Percentiles rank a stretch among this genome's conserved stretches.
These are phyloP conservation scores for Drosophila multiciliata DNA, from an alignment of 2,888 invertebrate species.

Conservation along the genomic window DNA sequence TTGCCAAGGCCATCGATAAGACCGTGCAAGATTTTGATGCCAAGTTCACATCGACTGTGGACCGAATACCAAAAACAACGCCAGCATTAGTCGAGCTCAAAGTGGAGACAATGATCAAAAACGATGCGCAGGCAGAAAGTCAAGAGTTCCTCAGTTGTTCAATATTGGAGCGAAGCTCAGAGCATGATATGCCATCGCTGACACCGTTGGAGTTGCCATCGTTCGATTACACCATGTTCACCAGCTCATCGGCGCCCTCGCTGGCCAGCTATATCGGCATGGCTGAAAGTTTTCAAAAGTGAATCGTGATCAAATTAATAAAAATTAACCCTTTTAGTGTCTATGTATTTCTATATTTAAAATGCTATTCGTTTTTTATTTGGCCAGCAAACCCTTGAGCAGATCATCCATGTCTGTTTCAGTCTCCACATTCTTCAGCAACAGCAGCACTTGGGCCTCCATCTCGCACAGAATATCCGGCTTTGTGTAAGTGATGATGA, in stretches of 20 bases:
- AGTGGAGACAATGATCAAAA: conserved; percentile 47
- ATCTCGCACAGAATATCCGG: conserved; percentile 89
- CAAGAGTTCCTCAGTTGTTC: conserved; percentile 34
- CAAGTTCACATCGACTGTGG: conserved; percentile 66
- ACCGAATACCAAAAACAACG: conserved; percentile 19
- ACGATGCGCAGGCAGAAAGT: conserved; percentile 39
- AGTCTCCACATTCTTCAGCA: conserved; percentile 83
- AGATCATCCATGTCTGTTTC: conserved; percentile 84
- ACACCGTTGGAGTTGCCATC: conserved; percentile 83
- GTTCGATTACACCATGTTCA: conserved; percentile 79
- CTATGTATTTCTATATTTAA: conserved; percentile 9
- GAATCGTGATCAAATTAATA: conserved; percentile 34
- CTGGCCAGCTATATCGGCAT: conserved; percentile 62
- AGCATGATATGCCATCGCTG: conserved; percentile 77
- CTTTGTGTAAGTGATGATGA: conserved; percentile 92
- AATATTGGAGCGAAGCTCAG: conserved; percentile 34
- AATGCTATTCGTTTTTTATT: conserved; percentile 68
- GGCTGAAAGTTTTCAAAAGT: conserved; percentile 70
- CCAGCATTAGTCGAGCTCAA: conserved; percentile 48
- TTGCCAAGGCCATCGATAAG: conserved; percentile 83
- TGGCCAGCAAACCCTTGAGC: conserved; percentile 79
- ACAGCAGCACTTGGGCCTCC: conserved; percentile 87
- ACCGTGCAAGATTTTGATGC: conserved; percentile 83
- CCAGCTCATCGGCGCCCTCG: conserved; percentile 68
- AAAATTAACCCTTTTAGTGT: conserved; percentile 15